These are phyloP conservation scores for Andrena trimmerana DNA, from an alignment of 2,888 invertebrate genomes.

Conservation along the genomic window DNA sequence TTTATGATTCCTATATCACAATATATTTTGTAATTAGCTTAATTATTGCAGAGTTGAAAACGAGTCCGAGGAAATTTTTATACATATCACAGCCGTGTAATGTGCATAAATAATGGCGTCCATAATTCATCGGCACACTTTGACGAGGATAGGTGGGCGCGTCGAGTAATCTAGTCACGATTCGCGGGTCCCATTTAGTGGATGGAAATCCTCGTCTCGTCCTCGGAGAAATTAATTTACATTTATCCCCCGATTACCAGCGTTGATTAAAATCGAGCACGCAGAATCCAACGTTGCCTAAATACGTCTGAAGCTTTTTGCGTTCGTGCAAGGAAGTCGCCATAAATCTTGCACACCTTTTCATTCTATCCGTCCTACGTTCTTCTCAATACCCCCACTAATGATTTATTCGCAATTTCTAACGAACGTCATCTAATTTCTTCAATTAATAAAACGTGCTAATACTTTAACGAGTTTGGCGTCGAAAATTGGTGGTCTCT, in stretches of 20 bases:
- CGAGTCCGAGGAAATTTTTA: background rate
- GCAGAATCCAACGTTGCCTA: slow-evolving; percentile 61
- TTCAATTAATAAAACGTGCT: background rate
- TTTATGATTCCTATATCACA: too few species aligned
- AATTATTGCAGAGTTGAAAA: too few species aligned
- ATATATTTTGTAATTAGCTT: too few species aligned
- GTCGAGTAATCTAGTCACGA: slow-evolving; percentile 57
- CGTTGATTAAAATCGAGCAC: slow-evolving; percentile 78
- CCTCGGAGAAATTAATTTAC: slow-evolving; percentile 73
- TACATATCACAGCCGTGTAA: background rate
- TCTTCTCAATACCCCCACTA: background rate
- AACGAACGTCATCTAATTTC: background rate
- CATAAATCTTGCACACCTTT: background rate
- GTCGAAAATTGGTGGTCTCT: too few species aligned
- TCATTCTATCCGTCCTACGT: background rate
- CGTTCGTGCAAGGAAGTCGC: background rate
- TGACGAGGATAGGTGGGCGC: slow-evolving; percentile 9
- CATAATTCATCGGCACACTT: slow-evolving; percentile 33
- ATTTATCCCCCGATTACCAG: slow-evolving; percentile 75
- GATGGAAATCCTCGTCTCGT: slow-evolving; percentile 52
- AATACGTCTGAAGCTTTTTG: slow-evolving; percentile 37
- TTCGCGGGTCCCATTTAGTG: slow-evolving; percentile 63
- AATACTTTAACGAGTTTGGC: too few species aligned
- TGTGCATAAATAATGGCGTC: slow-evolving; percentile 5
- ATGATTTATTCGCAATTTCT: background rate